These are phyloP conservation scores for Pseudopodoces humilis DNA, from an alignment of 2,113 vertebrate genomes.

Conservation along the genomic window DNA sequence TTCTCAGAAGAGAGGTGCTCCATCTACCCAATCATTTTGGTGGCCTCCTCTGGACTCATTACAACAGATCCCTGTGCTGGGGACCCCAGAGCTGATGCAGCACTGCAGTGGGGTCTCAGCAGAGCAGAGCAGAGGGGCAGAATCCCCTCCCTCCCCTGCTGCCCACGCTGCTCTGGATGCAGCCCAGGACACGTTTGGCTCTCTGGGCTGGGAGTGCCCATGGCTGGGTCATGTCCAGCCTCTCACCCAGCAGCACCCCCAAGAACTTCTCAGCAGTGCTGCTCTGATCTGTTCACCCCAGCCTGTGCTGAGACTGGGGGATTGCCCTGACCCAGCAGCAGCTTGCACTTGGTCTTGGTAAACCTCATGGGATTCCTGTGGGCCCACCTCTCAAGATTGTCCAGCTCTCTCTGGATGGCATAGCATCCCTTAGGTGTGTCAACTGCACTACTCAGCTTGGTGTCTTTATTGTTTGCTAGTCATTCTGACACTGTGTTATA, in stretches of 20 bases:
- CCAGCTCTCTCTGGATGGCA: background rate
- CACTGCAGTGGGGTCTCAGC: accelerated
- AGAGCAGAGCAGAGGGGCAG: background rate
- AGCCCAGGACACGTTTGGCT: accelerated
- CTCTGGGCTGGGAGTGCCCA: background rate
- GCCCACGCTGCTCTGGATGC: accelerated
- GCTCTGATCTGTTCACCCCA: accelerated
- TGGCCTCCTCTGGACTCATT: background rate
- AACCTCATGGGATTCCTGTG: background rate
- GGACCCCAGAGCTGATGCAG: background rate
- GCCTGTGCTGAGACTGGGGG: accelerated
- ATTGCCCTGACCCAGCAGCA: accelerated
- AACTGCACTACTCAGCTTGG: background rate
- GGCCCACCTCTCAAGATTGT: background rate
- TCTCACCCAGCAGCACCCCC: accelerated
- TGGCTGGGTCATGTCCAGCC: background rate
- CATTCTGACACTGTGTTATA: background rate
- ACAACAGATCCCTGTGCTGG: too few relatives aligned
- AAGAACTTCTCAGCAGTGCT: accelerated
- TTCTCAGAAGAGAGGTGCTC: background rate
- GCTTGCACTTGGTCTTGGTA: background rate
- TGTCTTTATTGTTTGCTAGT: background rate
- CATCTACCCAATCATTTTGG: background rate
- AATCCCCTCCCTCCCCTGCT: background rate
- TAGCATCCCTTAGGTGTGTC: background rate